phyloP scores from a whole-genome alignment of 2,113 vertebrate genomes.

The Benitochromis conjunctus region DNA sequence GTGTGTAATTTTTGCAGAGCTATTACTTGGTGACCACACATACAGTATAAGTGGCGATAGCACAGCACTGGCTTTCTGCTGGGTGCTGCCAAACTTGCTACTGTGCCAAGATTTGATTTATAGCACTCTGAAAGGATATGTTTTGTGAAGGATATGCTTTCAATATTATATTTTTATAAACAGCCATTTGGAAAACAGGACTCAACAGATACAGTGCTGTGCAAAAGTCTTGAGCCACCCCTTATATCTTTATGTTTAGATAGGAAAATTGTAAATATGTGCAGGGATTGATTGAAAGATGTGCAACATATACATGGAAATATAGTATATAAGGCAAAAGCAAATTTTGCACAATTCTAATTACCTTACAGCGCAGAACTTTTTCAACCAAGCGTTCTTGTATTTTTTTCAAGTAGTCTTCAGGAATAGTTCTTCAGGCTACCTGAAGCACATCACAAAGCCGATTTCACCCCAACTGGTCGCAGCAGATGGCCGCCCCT shows the following conservation, averaged over 20 bases:
- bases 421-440: background rate
- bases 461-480: no score
- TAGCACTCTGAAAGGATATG: constrained; percentile 1
- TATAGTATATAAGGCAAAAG: background rate
- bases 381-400: background rate
- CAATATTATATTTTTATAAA: constrained; percentile 38
- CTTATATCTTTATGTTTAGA: background rate
- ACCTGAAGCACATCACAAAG: background rate
- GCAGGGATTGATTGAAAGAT: background rate
- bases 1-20: background rate
- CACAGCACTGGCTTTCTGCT: background rate
- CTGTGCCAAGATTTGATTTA: constrained; percentile 39
- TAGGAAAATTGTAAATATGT: background rate
- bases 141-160: background rate
- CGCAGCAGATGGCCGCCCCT: no score
- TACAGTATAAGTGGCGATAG: background rate
- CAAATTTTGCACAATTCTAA: background rate
- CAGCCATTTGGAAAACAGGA: constrained; percentile 9
- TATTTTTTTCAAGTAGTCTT: background rate
- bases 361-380: background rate
- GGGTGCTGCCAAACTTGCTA: constrained; percentile 14
- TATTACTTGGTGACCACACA: constrained; percentile 15
- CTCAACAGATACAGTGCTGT: background rate
- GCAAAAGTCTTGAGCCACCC: background rate
- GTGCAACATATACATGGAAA: background rate